These are phyloP conservation scores for Eucriotettix oculatus DNA, from an alignment of 2,888 invertebrate genomes.

Conservation along the genomic window DNA sequence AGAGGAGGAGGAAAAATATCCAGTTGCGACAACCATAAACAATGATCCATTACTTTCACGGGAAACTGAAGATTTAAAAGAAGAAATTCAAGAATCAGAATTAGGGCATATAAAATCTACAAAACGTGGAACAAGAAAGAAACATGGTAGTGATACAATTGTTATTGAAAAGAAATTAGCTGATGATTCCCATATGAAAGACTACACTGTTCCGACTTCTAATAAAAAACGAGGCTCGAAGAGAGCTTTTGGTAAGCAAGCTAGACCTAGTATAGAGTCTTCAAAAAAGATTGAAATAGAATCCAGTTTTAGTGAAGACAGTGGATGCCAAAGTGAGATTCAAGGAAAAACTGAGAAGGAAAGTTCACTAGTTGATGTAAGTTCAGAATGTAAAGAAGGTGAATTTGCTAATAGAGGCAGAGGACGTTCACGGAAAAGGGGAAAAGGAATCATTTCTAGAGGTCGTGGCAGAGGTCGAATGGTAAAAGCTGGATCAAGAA, in stretches of 20 bases:
- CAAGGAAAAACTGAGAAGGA: not conserved
- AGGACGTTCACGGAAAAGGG: conserved; percentile 1
- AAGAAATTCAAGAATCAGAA: too few relatives aligned
- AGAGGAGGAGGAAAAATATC: not conserved
- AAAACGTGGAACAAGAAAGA: too few relatives aligned
- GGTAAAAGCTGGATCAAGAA: not conserved
- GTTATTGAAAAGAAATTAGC: too few relatives aligned
- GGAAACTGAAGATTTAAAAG: too few relatives aligned
- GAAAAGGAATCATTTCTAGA: not conserved
- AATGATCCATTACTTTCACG: too few relatives aligned
- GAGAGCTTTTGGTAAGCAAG: too few relatives aligned
- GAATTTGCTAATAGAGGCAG: not conserved
- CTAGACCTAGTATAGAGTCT: not conserved
- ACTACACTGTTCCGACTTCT: too few relatives aligned
- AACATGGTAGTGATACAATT: too few relatives aligned
- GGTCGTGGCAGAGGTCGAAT: conserved; percentile 3
- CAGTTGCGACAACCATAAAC: too few relatives aligned
- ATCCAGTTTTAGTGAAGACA: not conserved
- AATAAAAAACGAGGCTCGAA: too few relatives aligned
- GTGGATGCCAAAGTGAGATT: not conserved
- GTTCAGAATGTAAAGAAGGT: not conserved
- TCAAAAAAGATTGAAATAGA: not conserved
- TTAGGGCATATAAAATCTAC: too few relatives aligned
- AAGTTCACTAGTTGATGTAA: not conserved
- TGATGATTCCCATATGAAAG: too few relatives aligned